Conservation (phyloP, 2,113 vertebrate genomes). For the Clarias macrocephalus region DNA sequence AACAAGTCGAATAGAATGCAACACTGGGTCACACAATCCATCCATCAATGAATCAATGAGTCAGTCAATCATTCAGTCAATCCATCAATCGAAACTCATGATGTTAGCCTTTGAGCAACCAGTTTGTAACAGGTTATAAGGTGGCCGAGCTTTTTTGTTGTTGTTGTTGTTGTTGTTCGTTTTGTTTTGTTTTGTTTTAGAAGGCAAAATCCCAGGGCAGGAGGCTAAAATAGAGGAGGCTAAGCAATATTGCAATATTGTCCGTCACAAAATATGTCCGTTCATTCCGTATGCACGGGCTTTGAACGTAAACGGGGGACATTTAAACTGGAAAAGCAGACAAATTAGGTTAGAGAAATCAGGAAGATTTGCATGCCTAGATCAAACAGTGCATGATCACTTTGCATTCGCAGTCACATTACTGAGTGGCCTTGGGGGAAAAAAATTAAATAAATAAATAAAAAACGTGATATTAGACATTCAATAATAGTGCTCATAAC, state of each 20-base stretch:
- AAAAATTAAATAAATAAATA: too few species aligned
- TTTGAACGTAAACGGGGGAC: conserved; percentile 14
- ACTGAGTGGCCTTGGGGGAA: conserved; percentile 2
- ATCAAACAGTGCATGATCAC: conserved; percentile 52
- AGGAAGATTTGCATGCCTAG: conserved; percentile 47
- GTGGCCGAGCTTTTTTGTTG: conserved; percentile 32
- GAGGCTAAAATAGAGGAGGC: conserved; percentile 56
- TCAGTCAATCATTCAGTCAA: conserved; percentile 64
- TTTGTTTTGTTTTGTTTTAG: background rate
- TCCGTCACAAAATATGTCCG: conserved; percentile 18
- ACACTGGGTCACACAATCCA: conserved; percentile 54
- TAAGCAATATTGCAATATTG: conserved; percentile 34
- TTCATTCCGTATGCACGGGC: conserved; percentile 23
- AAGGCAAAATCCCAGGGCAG: conserved; percentile 46
- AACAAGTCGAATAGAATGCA: conserved; percentile 70
- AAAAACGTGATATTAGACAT: conserved; percentile 38
- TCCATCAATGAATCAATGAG: conserved; percentile 48
- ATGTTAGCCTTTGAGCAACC: conserved; percentile 39
- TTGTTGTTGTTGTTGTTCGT: too few species aligned
- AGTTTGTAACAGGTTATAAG: conserved; percentile 33
- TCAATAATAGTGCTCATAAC: conserved; percentile 48
- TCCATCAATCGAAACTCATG: conserved; percentile 54
- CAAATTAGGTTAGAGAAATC: conserved; percentile 41
- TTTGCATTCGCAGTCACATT: conserved; percentile 48
- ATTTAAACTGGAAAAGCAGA: conserved; percentile 47